These are phyloP conservation scores for Lasioglossum lativentre DNA, from an alignment of 2,888 invertebrate genomes.

Conservation along the genomic window DNA sequence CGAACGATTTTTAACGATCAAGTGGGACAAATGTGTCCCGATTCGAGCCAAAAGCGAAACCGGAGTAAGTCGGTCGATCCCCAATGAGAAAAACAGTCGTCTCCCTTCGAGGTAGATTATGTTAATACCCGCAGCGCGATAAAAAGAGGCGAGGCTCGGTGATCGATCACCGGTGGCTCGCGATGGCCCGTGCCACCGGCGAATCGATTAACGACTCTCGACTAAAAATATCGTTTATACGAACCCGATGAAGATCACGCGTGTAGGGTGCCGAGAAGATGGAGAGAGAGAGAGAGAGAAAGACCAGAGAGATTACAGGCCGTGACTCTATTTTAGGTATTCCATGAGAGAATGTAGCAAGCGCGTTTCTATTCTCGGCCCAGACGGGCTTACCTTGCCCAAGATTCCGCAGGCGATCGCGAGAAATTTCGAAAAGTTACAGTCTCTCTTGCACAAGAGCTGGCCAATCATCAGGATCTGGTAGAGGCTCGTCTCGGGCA, in stretches of 20 bases:
- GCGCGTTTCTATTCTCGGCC: conserved; percentile 35
- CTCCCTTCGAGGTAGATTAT: conserved; percentile 2
- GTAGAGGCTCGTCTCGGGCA: conserved; percentile 76
- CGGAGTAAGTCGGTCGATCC: not conserved
- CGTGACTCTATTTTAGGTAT: conserved; percentile 48
- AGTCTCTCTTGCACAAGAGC: conserved; percentile 64
- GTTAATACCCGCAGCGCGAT: conserved; percentile 3
- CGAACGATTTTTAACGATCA: not conserved
- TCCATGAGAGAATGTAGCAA: conserved; percentile 34
- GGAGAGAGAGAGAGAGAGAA: not conserved
- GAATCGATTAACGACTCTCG: conserved; percentile 36
- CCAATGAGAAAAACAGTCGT: not conserved
- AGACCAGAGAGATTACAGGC: not conserved
- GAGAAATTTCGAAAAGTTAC: conserved; percentile 78
- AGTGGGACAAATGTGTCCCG: not conserved
- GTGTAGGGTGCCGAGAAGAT: not conserved
- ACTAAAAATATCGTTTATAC: conserved; percentile 28
- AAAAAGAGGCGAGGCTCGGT: conserved; percentile 2
- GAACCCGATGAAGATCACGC: conserved; percentile 31
- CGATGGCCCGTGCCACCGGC: not conserved
- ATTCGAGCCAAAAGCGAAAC: not conserved
- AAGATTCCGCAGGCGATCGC: conserved; percentile 80
- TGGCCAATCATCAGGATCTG: conserved; percentile 76
- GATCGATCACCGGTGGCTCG: conserved; percentile 17
- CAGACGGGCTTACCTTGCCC: conserved; percentile 75